Evolutionary conservation across 2,113 vertebrate genomes (phyloP).

Genomic region (Callorhinus ursinus): DNA sequence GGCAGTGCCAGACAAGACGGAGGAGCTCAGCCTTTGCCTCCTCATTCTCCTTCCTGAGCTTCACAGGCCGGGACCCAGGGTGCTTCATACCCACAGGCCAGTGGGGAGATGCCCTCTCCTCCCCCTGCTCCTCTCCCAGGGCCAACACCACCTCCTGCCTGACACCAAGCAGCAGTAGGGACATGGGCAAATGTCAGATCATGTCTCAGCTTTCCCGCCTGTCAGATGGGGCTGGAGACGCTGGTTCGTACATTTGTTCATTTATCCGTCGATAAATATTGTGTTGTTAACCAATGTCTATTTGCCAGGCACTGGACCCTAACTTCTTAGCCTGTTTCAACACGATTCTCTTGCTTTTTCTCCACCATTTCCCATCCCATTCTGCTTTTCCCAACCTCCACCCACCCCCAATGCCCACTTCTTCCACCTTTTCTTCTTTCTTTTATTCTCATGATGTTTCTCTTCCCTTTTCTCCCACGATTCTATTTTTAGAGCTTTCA

Average conservation of each 20-base stretch:
- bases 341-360: neutral
- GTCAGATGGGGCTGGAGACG: neutral
- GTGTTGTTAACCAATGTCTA: neutral
- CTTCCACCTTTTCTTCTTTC: slow-evolving; percentile 21
- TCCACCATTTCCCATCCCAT: neutral
- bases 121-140: no score
- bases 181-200: neutral
- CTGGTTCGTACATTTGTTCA: neutral
- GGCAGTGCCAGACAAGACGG: neutral
- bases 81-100: neutral
- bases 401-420: neutral
- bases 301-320: neutral
- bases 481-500: slow-evolving; percentile 21
- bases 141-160: neutral
- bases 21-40: neutral
- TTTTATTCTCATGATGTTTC: slow-evolving; percentile 4
- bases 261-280: neutral
- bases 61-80: neutral
- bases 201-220: neutral
- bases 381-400: neutral
- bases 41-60: neutral
- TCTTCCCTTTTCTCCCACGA: neutral
- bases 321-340: neutral
- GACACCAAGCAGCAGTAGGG: neutral
- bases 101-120: rapidly evolving